Percentiles rank a stretch among this genome's conserved stretches.
Conservation (phyloP, 2,888 invertebrate genomes). For the Yponomeuta cagnagella region DNA sequence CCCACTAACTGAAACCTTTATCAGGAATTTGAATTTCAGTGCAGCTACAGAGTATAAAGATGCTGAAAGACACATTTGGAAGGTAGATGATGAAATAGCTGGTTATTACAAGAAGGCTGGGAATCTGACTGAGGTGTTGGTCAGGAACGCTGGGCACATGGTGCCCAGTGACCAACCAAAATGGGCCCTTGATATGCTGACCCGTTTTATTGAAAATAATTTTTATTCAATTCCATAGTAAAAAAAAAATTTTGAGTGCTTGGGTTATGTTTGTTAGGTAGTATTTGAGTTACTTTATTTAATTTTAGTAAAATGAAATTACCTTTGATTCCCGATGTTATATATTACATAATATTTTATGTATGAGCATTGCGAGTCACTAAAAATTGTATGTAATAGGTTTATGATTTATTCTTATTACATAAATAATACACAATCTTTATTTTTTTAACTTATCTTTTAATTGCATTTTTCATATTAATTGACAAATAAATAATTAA, state of each 20-base stretch:
- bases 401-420: neutral
- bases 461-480: conserved; percentile 30
- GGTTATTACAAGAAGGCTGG: conserved; percentile 84
- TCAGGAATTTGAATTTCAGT: conserved; percentile 80
- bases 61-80: conserved; percentile 80
- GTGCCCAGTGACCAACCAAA: conserved; percentile 77
- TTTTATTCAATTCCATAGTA: conserved; percentile 23
- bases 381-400: neutral
- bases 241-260: too few relatives aligned
- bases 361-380: too few relatives aligned
- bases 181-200: conserved; percentile 74
- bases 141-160: conserved; percentile 87
- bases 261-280: neutral
- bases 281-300: neutral
- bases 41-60: conserved; percentile 76
- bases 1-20: conserved; percentile 77
- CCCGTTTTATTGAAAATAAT: conserved; percentile 61
- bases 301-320: too few relatives aligned
- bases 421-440: neutral
- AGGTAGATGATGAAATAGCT: conserved; percentile 78
- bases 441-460: neutral
- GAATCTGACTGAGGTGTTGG: conserved; percentile 82
- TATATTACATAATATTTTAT: too few relatives aligned
- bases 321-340: too few relatives aligned
- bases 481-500: conserved; percentile 36